phyloP scores from a whole-genome alignment of 2,797 vertebrate species.

The Tragopan temminckii region DNA sequence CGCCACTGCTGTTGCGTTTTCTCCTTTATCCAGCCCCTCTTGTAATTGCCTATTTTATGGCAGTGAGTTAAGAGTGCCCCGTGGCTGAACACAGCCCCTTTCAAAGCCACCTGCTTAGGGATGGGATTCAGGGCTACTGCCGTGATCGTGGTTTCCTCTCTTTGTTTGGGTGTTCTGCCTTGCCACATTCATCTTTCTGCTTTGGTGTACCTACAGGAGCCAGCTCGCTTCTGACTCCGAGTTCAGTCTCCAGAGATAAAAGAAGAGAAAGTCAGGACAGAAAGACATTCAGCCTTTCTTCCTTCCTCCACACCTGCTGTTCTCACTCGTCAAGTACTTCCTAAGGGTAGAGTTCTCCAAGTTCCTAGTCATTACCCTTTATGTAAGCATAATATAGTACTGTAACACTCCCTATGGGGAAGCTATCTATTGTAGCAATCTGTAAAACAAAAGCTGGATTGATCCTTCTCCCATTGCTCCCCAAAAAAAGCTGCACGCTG shows the following conservation, averaged over 20 bases:
- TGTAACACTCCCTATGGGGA: constrained; percentile 36
- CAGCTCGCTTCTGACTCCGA: neutral
- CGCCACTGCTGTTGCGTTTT: neutral
- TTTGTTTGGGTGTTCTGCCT: constrained; percentile 14
- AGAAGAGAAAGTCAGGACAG: constrained; percentile 52
- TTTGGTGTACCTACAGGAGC: constrained; percentile 24
- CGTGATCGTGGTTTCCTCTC: neutral
- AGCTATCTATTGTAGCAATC: constrained; percentile 57
- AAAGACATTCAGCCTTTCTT: constrained; percentile 49
- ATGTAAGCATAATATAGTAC: constrained; percentile 53
- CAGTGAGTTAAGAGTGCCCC: neutral
- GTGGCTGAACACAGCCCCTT: neutral
- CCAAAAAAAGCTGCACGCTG: constrained; percentile 28
- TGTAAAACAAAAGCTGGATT: constrained; percentile 70
- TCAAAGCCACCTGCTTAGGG: neutral
- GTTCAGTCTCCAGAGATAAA: constrained; percentile 41
- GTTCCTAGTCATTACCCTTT: constrained; percentile 69
- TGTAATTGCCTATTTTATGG: neutral
- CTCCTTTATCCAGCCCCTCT: neutral
- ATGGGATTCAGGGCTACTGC: neutral
- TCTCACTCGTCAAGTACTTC: constrained; percentile 28
- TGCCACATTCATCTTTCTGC: neutral
- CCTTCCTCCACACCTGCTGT: constrained; percentile 56
- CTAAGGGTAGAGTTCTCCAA: constrained; percentile 47
- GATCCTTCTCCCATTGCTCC: constrained; percentile 47